Percentiles rank a stretch among this genome's conserved stretches.
Conservation (phyloP, 2,888 invertebrate genomes). For the Tachina lurida region DNA sequence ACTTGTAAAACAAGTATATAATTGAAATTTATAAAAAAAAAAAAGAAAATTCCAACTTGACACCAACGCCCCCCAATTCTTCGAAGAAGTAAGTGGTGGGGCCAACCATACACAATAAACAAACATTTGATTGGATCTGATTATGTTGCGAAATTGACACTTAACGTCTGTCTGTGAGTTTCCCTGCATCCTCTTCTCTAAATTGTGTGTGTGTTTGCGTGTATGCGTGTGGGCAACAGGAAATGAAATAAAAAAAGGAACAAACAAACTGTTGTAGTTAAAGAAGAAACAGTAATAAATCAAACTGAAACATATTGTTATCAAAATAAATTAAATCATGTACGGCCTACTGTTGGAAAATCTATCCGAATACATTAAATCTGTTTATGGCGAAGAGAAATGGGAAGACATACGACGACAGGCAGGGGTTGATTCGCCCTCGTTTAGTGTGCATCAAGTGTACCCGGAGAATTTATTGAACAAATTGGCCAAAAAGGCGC, state of each 20-base stretch:
- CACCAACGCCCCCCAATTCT: not conserved
- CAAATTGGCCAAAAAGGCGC: slow-evolving; percentile 92
- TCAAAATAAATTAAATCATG: slow-evolving; percentile 84
- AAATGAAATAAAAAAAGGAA: not conserved
- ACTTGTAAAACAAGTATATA: slow-evolving; percentile 47
- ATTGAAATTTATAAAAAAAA: not conserved
- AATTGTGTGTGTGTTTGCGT: not conserved
- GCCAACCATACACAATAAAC: not conserved
- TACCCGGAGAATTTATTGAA: slow-evolving; percentile 95
- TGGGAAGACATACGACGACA: slow-evolving; percentile 96
- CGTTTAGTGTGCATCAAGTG: slow-evolving; percentile 95
- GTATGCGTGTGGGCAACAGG: not conserved
- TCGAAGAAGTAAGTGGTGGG: not conserved
- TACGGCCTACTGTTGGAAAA: slow-evolving; percentile 98
- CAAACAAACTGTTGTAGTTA: slow-evolving; percentile 31
- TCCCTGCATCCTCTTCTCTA: not conserved
- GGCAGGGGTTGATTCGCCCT: slow-evolving; percentile 93
- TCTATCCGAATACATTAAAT: slow-evolving; percentile 94
- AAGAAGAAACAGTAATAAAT: slow-evolving; percentile 4
- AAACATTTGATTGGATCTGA: slow-evolving; percentile 11
- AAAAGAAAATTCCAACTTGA: not conserved
- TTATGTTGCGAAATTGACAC: slow-evolving; percentile 42
- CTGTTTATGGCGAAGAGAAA: slow-evolving; percentile 96
- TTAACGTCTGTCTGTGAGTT: slow-evolving; percentile 25
- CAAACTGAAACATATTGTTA: slow-evolving; percentile 10